A percentile compares a stretch with the other conserved stretches of the same genome.
Conservation (phyloP, 2,797 vertebrate species). For the Sebastes minor region DNA sequence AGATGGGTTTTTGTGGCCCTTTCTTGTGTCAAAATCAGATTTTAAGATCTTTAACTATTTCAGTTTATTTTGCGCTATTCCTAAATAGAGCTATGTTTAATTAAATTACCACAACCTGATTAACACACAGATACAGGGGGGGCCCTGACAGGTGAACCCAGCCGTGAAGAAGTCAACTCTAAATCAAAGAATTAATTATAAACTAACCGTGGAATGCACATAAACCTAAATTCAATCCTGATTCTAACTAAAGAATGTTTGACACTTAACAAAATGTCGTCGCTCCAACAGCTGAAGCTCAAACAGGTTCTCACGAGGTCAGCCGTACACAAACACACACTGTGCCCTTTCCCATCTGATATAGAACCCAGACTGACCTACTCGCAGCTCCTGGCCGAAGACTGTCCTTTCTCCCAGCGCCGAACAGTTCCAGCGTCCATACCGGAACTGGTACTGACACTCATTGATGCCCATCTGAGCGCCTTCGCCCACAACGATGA, state of each 20-base stretch:
- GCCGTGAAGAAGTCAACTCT: neutral
- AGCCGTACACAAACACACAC: slow-evolving; percentile 3
- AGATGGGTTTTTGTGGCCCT: neutral
- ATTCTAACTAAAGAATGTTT: neutral
- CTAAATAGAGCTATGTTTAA: neutral
- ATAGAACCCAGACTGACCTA: slow-evolving; percentile 82
- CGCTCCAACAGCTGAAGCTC: neutral
- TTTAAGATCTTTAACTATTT: neutral
- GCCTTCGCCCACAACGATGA: slow-evolving; percentile 98
- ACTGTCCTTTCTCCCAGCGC: slow-evolving; percentile 97
- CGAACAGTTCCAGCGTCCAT: slow-evolving; percentile 99
- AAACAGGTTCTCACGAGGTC: neutral
- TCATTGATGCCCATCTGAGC: slow-evolving; percentile 99
- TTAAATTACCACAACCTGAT: neutral
- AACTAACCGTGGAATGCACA: neutral
- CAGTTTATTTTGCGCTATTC: neutral
- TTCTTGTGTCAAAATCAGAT: neutral
- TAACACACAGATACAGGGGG: neutral
- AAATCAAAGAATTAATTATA: neutral
- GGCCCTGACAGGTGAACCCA: neutral
- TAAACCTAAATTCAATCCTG: neutral
- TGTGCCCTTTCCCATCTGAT: slow-evolving; percentile 5
- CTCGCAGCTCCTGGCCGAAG: slow-evolving; percentile 99
- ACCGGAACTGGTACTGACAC: slow-evolving; percentile 98
- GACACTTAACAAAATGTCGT: neutral